phyloP scores from a whole-genome alignment of 1,140 invertebrate genomes.

The Chlorops oryzae region DNA sequence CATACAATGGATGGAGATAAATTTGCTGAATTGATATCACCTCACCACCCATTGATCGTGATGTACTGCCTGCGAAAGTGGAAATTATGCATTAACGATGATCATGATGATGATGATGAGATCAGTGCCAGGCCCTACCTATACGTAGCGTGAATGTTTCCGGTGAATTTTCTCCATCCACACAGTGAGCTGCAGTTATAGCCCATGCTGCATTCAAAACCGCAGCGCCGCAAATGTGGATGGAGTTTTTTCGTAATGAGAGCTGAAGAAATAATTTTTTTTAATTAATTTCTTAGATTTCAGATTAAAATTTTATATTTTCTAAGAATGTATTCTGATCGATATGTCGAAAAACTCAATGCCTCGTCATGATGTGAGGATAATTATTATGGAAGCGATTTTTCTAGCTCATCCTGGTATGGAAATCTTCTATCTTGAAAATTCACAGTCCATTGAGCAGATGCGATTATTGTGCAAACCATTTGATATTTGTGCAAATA shows the following conservation, averaged over 20 bases:
- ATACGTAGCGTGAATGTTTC: conserved; percentile 33
- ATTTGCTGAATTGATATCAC: conserved; percentile 29
- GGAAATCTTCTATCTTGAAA: too few species aligned
- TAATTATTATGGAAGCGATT: too few species aligned
- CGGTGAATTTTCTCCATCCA: conserved; percentile 28
- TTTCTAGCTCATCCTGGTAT: too few species aligned
- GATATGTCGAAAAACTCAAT: too few species aligned
- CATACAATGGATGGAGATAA: conserved; percentile 42
- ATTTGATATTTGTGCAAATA: too few species aligned
- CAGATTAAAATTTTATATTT: too few species aligned
- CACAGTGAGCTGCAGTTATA: conserved; percentile 45
- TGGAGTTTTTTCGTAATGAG: conserved; percentile 30
- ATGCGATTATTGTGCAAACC: too few species aligned
- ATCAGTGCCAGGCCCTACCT: too few species aligned
- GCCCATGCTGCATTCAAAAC: conserved; percentile 37
- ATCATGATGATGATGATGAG: neutral
- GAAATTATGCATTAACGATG: neutral
- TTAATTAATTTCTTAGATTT: too few species aligned
- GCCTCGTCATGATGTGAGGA: too few species aligned
- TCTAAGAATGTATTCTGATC: too few species aligned
- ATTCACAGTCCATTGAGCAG: too few species aligned
- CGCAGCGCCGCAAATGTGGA: conserved; percentile 43
- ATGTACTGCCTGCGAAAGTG: conserved; percentile 13
- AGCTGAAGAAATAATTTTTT: conserved; percentile 11
- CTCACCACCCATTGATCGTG: conserved; percentile 24